Percentiles rank a stretch among this genome's conserved stretches.
phyloP scores from a whole-genome alignment of 2,113 vertebrate species.

The Aplodontia rufa region DNA sequence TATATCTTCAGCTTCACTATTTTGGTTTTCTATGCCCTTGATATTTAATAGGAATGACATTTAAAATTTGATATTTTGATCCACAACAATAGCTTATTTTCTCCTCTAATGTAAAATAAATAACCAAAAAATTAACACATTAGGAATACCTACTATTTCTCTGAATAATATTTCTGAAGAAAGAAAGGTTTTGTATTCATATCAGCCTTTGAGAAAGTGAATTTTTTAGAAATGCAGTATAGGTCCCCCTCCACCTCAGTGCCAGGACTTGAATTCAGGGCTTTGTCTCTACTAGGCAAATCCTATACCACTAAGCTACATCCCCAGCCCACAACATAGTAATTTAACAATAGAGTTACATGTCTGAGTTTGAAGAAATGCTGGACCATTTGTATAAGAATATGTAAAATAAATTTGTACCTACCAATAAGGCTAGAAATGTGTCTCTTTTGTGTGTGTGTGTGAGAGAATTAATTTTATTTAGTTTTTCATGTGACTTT shows the following conservation, averaged over 20 bases:
- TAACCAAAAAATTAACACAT: background rate
- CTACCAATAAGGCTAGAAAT: background rate
- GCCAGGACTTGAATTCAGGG: no score
- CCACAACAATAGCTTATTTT: constrained; percentile 17
- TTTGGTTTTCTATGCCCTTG: constrained; percentile 39
- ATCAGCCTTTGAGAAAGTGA: background rate
- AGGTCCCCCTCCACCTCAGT: no score
- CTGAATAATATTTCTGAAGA: background rate
- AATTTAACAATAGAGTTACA: constrained; percentile 14
- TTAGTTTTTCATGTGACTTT: no score
- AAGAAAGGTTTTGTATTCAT: background rate
- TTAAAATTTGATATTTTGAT: constrained; percentile 5
- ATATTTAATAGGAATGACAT: constrained; percentile 31
- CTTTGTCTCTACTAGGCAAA: no score
- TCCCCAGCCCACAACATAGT: background rate
- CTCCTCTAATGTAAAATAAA: constrained; percentile 1
- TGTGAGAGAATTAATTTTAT: no score
- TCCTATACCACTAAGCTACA: no score
- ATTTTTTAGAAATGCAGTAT: background rate
- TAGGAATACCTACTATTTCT: background rate
- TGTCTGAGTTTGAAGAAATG: background rate
- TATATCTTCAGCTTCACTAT: background rate
- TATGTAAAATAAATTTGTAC: background rate
- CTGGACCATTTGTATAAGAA: background rate
- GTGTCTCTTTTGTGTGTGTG: no score